Evolutionary conservation across 2,888 invertebrate species (phyloP).

Genomic region (Stegophylla sp.): DNA sequence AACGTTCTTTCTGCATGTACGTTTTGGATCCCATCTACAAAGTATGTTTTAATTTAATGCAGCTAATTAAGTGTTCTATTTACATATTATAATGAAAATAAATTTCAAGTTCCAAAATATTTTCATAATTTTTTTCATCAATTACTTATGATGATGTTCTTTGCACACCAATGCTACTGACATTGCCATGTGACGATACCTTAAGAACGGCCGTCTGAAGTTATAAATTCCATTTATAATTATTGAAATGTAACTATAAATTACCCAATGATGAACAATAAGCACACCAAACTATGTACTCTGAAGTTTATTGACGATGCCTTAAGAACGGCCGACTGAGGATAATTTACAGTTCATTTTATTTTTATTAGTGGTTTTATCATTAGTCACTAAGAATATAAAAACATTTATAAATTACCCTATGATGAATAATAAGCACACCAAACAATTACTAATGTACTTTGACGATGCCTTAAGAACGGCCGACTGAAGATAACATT

Average conservation of each 20-base stretch:
- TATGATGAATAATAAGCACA: background rate
- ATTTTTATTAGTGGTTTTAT: background rate
- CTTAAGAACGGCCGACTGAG: conserved; percentile 30
- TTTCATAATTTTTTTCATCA: background rate
- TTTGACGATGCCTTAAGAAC: conserved; percentile 31
- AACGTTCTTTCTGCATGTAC: conserved; percentile 98
- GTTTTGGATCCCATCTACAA: conserved; percentile 99
- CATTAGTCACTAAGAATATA: background rate
- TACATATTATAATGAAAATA: background rate
- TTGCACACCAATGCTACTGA: conserved; percentile 60
- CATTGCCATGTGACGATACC: conserved; percentile 59
- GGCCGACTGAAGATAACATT: conserved; percentile 42
- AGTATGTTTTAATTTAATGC: too few relatives aligned
- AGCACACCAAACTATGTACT: conserved; percentile 15
- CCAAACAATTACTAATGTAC: background rate
- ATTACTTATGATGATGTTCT: conserved; percentile 60
- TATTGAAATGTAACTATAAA: background rate
- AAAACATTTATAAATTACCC: background rate
- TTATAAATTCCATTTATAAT: background rate
- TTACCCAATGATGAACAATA: conserved; percentile 25
- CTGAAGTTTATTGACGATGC: conserved; percentile 12
- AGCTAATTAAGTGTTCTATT: too few relatives aligned
- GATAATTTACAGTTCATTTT: background rate
- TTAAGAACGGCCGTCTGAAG: conserved; percentile 59
- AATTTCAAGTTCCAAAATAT: background rate